These are phyloP conservation scores for Drosophila varians DNA, from an alignment of 1,140 invertebrate genomes.

Conservation along the genomic window DNA sequence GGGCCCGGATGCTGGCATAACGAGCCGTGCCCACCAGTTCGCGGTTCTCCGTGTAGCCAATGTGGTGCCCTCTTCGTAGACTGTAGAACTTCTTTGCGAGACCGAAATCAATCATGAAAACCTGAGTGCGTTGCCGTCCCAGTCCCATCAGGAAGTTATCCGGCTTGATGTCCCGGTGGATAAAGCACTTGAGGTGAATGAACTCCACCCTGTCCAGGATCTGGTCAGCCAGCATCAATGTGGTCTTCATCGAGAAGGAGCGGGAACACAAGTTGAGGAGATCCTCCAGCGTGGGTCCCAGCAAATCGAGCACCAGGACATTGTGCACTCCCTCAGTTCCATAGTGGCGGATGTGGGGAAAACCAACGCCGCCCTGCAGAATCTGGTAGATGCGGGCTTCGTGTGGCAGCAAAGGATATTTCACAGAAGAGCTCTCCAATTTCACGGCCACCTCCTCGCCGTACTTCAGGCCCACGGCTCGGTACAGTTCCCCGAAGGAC, in stretches of 20 bases:
- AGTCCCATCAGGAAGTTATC: conserved; percentile 99
- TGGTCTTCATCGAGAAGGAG: conserved; percentile 96
- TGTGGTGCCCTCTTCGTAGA: conserved; percentile 91
- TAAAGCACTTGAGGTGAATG: conserved; percentile 95
- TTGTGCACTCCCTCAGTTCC: conserved; percentile 93
- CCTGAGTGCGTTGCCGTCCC: conserved; percentile 94
- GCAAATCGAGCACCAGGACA: conserved; percentile 95
- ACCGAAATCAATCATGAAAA: conserved; percentile 97
- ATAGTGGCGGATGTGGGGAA: conserved; percentile 94
- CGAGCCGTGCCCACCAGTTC: conserved; percentile 96
- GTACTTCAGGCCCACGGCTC: conserved; percentile 94
- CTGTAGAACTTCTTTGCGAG: conserved; percentile 96
- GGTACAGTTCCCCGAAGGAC: conserved; percentile 97
- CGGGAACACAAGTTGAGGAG: conserved; percentile 96
- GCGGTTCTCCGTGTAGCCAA: conserved; percentile 95
- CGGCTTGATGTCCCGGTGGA: conserved; percentile 96
- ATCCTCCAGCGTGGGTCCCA: conserved; percentile 96
- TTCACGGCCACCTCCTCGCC: conserved; percentile 98
- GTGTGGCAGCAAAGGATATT: conserved; percentile 95
- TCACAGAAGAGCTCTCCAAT: conserved; percentile 92
- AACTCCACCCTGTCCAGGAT: conserved; percentile 93
- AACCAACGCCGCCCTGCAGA: conserved; percentile 94
- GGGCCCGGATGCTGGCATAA: conserved; percentile 97
- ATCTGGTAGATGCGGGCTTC: conserved; percentile 96
- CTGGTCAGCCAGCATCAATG: conserved; percentile 96